A percentile compares a stretch with the other conserved stretches of the same genome.
Evolutionary conservation across 2,797 vertebrate species (phyloP).

Genomic region (Acipenser transmontanus): DNA sequence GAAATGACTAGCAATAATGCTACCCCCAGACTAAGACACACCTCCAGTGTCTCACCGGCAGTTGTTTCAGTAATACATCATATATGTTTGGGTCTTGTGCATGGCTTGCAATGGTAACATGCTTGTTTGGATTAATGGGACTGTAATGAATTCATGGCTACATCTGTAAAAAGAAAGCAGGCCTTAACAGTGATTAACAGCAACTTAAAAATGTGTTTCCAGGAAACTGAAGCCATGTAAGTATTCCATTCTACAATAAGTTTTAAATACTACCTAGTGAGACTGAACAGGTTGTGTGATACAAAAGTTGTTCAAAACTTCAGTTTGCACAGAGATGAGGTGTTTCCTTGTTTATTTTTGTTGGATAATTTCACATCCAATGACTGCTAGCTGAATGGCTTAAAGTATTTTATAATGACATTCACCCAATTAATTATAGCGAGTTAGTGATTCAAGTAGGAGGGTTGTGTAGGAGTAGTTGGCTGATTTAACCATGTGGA

Average conservation of each 20-base stretch:
- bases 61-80: conserved; percentile 16
- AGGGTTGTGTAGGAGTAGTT: too few species aligned
- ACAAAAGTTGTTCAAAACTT: too few species aligned
- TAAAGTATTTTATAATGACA: too few species aligned
- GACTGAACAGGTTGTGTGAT: too few species aligned
- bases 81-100: conserved; percentile 6
- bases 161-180: conserved; percentile 53
- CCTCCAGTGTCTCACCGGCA: not conserved
- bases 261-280: too few species aligned
- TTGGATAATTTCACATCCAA: too few species aligned
- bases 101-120: conserved; percentile 39
- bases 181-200: conserved; percentile 29
- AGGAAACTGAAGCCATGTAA: conserved; percentile 48
- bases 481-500: too few species aligned
- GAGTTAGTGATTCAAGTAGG: too few species aligned
- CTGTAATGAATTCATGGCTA: conserved; percentile 35
- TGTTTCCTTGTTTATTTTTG: too few species aligned
- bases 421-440: too few species aligned
- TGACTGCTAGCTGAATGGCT: too few species aligned
- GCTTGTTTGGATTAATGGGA: conserved; percentile 20
- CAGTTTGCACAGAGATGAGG: too few species aligned
- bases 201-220: conserved; percentile 46
- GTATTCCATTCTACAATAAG: conserved; percentile 18
- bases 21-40: conserved; percentile 16
- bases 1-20: conserved; percentile 33